Base-by-base conservation (phyloP, 2,888 invertebrate genomes). In the Cecidostiba fungosa region DNA sequence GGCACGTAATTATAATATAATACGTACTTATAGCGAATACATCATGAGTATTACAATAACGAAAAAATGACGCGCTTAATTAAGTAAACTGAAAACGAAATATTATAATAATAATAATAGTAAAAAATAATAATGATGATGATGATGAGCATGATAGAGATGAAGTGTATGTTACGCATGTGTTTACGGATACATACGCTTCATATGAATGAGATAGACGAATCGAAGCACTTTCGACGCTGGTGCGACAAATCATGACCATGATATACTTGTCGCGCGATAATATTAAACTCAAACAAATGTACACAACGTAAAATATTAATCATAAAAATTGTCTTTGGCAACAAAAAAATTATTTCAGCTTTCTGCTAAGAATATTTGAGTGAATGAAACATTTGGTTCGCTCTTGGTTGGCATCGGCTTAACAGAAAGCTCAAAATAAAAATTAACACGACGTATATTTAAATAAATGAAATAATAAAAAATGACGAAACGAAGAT, bases 251-350 rank as follows among this genome's bases (percentile, higher is more conserved):
- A 82, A 72, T 76, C 66, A 39, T 47, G 62, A 77, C 74, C 36
- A 84, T 76, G 69, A 84, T 50, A 50, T 23, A 39, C 76, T 77
- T 80, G 74, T 69, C 79, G 84, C 87, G 87, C 86, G 81, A 86
- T 77, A 59, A 59, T n/a, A n/a, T 87, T 70, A 77, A 87, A 85
- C 77, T 82, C 72, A 79, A 82, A 85, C 86, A 87, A 88, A 84
- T 89, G 86, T 83, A 86, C 87, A 87, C 78, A 81, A 88, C 85
- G 76, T 82, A 86, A 79, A 84, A 87, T 70, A 85, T 85, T 82
- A 82, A 80, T 80, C 54, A 54, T 81, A 84, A 84, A 88, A 89
- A 88, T 87, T 88, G 88, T 90, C 90, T 90, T 90, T 90, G 90
- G 90, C 88, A 90, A 89, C 89, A 86, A 88, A 90, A 89, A 88